Base-by-base conservation (phyloP, 1,140 invertebrate genomes). In the Rhopalosiphum padi region DNA sequence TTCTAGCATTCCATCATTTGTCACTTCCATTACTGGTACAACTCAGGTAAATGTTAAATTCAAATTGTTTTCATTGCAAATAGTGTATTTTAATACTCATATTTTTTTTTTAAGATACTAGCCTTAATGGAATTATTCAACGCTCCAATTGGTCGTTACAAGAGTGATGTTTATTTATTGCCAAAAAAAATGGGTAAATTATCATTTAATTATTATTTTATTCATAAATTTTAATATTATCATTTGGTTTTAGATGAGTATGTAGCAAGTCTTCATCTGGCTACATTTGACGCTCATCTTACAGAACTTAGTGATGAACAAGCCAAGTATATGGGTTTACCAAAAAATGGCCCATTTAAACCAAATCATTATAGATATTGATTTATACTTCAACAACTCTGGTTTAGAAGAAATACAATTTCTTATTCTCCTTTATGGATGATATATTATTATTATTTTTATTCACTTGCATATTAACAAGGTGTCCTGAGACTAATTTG, bases 331-430 rank as follows among this genome's bases (percentile, higher is more conserved):
- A 97, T 99, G 96, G 99, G 99, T 93, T 97, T 99, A 37, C 99
- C 98, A 95, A 99, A 99, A 96, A 98, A 98, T 94, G 99, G 99
- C 91, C 99, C 99, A 94, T 99, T 99, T 95, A 99, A 99, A 96
- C 99, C 99, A 94, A 99, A 99, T 95, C 99, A 99, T 95, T 99
- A 99, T 95, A 97, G 99, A 97, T 99, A 94, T 89, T 94, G 18
- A 93, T 77, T n/a, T 35, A 77, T n/a, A 77, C 30, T n/a, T 77
- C 30, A 35, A 21, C n/a, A 35, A 53, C 23, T 6, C 51, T 89
- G 22, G 51, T 55, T 89, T n/a, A 55, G 15, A 37, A 25, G 0
- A 89, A 89, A 53, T 25, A 25, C 7, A 37, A 89, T 55, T 53
- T 37, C 18, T 1, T 22, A 18, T 89, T 55, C 2, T 37, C 37